Conservation (phyloP, 2,888 invertebrate genomes). For the Scaptomyza caliginosa region DNA sequence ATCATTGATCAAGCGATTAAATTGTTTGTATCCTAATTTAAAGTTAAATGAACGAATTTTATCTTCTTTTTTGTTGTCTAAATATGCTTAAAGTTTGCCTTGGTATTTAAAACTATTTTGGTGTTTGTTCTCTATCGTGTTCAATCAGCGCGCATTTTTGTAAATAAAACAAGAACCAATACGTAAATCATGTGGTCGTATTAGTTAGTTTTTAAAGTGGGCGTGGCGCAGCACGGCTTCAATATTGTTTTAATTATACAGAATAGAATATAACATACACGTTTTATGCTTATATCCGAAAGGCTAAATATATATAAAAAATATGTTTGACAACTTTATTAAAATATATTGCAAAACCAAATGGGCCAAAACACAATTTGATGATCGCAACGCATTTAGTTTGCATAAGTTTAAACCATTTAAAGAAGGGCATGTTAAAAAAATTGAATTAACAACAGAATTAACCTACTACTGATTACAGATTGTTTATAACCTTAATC, state of each 20-base stretch:
- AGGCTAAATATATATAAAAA: constrained; percentile 56
- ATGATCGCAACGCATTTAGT: constrained; percentile 17
- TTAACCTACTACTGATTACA: constrained; percentile 62
- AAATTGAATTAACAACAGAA: constrained; percentile 71
- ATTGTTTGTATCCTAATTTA: constrained; percentile 45
- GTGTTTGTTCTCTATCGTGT: constrained; percentile 15
- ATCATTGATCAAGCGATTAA: constrained; percentile 46
- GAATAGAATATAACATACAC: constrained; percentile 56
- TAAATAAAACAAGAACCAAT: constrained; percentile 32
- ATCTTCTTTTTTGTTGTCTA: constrained; percentile 25
- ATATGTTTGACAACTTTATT: constrained; percentile 52
- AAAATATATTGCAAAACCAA: constrained; percentile 54
- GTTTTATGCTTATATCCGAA: constrained; percentile 45
- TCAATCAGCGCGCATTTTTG: constrained; percentile 10
- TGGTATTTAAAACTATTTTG: constrained; percentile 34
- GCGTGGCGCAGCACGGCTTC: constrained; percentile 43
- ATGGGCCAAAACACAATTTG: constrained; percentile 17
- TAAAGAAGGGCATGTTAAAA: constrained; percentile 45
- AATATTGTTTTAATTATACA: constrained; percentile 42
- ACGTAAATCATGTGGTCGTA: constrained; percentile 30
- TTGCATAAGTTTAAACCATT: constrained; percentile 25
- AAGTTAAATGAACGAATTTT: constrained; percentile 44
- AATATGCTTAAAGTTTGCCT: constrained; percentile 37
- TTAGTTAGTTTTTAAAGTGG: constrained; percentile 11
- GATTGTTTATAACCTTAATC: constrained; percentile 48